Percentiles rank a stretch among this genome's conserved stretches.
phyloP scores from a whole-genome alignment of 2,113 vertebrate genomes.

The Catagonus wagneri region DNA sequence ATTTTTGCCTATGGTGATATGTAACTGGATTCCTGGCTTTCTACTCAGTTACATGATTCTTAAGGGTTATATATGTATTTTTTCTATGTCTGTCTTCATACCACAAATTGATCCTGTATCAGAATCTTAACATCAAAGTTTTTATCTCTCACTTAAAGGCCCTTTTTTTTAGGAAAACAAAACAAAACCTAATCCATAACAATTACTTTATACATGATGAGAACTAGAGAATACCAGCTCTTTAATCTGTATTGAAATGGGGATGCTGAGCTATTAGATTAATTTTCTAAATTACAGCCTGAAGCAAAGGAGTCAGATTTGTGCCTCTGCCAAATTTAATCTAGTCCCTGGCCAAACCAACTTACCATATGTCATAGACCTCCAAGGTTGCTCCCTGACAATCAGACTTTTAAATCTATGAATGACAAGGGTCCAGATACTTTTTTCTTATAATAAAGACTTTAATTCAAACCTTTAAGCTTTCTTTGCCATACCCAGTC shows the following conservation, averaged over 20 bases:
- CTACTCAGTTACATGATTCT: neutral
- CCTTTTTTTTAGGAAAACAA: conserved; percentile 18
- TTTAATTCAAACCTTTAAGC: conserved; percentile 12
- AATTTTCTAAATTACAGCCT: neutral
- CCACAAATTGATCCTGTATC: neutral
- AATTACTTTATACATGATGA: neutral
- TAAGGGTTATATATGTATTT: conserved; percentile 30
- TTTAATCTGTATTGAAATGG: neutral
- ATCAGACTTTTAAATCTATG: conserved; percentile 34
- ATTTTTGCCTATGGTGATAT: neutral
- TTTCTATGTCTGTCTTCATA: conserved; percentile 50
- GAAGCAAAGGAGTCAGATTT: conserved; percentile 12
- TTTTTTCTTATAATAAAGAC: conserved; percentile 13
- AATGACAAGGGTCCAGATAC: neutral
- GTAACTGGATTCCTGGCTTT: conserved; percentile 21
- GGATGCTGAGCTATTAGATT: neutral
- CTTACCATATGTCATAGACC: neutral
- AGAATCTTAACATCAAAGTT: conserved; percentile 31
- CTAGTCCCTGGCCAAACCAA: neutral
- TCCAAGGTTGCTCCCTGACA: neutral
- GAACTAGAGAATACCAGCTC: neutral
- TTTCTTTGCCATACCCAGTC: neutral
- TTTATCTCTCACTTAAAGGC: conserved; percentile 23
- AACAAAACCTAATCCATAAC: neutral
- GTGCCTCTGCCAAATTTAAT: neutral